Evolutionary conservation across 2,113 vertebrate species (phyloP).

Genomic region (Stegastes partitus): DNA sequence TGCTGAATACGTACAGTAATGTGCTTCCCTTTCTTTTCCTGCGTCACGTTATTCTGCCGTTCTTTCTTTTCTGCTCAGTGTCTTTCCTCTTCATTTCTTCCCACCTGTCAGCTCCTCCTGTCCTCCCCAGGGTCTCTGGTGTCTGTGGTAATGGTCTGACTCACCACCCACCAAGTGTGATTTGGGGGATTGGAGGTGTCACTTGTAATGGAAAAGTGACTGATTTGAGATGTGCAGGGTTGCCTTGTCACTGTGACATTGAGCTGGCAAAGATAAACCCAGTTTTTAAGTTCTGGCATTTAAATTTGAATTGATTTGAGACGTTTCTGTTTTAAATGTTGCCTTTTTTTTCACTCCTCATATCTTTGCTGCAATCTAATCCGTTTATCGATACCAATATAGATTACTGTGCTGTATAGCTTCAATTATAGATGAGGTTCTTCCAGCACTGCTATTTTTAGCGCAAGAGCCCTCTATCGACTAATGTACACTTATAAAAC

Average conservation of each 20-base stretch:
- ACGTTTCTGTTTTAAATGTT: too few relatives aligned
- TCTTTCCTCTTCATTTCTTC: background rate
- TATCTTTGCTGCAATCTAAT: slow-evolving; percentile 46
- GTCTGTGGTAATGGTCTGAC: slow-evolving; percentile 59
- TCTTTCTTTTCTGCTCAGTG: background rate
- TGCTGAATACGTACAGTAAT: slow-evolving; percentile 2
- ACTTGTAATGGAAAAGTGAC: slow-evolving; percentile 24
- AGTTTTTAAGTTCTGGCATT: slow-evolving; percentile 1
- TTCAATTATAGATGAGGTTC: slow-evolving; percentile 70
- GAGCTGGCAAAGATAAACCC: slow-evolving; percentile 13
- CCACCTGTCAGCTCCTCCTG: slow-evolving; percentile 34
- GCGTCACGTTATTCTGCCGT: background rate
- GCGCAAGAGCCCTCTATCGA: slow-evolving; percentile 23
- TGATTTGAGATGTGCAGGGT: slow-evolving; percentile 36
- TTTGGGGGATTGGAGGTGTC: slow-evolving; percentile 24
- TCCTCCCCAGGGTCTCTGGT: slow-evolving; percentile 6
- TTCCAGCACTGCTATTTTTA: slow-evolving; percentile 61
- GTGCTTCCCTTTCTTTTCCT: slow-evolving; percentile 6
- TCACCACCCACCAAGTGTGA: slow-evolving; percentile 39
- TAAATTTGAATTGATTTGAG: background rate
- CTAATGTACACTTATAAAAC: background rate
- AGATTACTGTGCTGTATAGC: slow-evolving; percentile 34
- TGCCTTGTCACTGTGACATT: background rate
- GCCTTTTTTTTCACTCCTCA: background rate
- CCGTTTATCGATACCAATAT: slow-evolving; percentile 60